A percentile compares a stretch with the other conserved stretches of the same genome.
phyloP scores from a whole-genome alignment of 2,797 vertebrate genomes.

The Myotis daubentonii region DNA sequence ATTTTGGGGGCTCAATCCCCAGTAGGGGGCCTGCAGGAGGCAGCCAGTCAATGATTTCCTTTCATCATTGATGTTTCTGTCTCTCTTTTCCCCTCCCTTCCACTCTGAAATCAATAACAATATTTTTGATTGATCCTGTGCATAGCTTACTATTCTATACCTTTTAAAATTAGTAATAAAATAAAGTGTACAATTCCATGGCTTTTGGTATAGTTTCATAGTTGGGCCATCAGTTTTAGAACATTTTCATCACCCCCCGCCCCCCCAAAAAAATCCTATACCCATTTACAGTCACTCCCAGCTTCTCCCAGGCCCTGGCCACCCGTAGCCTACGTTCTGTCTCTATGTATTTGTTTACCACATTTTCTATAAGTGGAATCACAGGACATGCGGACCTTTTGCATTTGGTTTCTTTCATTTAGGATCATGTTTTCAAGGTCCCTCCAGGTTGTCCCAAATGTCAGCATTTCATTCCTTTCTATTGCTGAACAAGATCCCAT shows the following conservation, averaged over 20 bases:
- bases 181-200: neutral
- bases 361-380: slow-evolving; percentile 28
- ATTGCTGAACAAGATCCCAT: neutral
- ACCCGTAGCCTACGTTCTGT: neutral
- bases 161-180: too few relatives aligned
- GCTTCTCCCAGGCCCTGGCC: neutral
- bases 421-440: neutral
- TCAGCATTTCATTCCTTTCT: slow-evolving; percentile 10
- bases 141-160: too few relatives aligned
- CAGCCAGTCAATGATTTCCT: too few relatives aligned
- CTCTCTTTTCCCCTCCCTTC: too few relatives aligned
- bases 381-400: neutral
- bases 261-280: neutral
- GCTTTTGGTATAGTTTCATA: neutral
- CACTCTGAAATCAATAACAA: too few relatives aligned
- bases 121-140: too few relatives aligned
- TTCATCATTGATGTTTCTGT: too few relatives aligned
- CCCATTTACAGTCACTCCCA: neutral
- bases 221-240: neutral
- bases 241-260: neutral
- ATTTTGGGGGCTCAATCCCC: too few relatives aligned
- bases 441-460: neutral
- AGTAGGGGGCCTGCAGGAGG: too few relatives aligned
- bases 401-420: neutral
- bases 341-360: neutral